Evolutionary conservation across 1,140 invertebrate genomes (phyloP), one percentile per base, ranked within the genome.

Genomic region (Zaprionus camerounensis): DNA sequence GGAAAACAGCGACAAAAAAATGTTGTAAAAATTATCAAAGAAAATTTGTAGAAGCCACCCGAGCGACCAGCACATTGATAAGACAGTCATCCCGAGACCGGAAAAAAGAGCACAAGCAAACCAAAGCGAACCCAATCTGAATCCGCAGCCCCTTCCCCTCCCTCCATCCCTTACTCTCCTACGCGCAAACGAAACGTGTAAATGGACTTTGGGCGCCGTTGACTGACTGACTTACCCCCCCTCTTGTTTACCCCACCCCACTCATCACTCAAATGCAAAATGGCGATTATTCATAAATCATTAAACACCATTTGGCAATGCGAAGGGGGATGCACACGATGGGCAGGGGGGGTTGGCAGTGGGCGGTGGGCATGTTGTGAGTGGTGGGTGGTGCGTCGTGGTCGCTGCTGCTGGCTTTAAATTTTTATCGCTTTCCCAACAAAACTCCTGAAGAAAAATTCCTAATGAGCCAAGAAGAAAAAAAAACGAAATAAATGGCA

Each of bases 261-360:
- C 68, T 77, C 77, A 82, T 82, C 81, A 81, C 72, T 81, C 76
- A 91, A 78, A 91, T 88, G 86, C 84, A 91, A 92, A 92, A 92
- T 92, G 91, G 91, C 91, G 91, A 92, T 92, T 92, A 92, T 92
- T 92, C 91, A 92, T 92, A 92, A 92, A 92, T 92, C 91, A 92
- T 92, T 92, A 92, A 92, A 92, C 91, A 92, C 91, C 91, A 92
- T 92, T 92, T 92, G 81, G 82, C 80, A 78, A 71, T 76, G 70
- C 20, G 53, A 15, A 3, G 44, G n/a, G 44, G 36, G 7, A 11
- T 38, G 36, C 9, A 7, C 24, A 24, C 24, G 24, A 0, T 0
- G 24, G 24, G 24, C 24, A 24, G 0, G 24, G 5, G 56, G 68
- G 12, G 2, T 41, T 28, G 49, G 2, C 28, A 7, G 28, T 28